phyloP scores from a whole-genome alignment of 2,113 vertebrate species.

The Stegostoma tigrinum region DNA sequence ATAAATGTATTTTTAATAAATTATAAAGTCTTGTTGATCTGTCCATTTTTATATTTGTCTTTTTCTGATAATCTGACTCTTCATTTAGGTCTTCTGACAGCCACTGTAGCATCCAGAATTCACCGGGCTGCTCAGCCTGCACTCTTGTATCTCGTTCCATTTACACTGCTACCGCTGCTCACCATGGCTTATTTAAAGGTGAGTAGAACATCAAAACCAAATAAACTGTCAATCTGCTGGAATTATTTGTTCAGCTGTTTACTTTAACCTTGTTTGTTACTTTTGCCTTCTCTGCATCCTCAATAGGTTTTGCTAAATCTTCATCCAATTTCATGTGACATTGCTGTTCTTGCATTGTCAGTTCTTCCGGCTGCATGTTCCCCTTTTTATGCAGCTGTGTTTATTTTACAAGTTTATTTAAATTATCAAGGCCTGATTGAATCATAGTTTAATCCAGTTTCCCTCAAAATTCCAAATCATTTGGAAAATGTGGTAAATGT shows the following conservation, averaged over 20 bases:
- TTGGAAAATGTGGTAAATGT: not conserved
- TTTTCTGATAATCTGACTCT: conserved; percentile 11
- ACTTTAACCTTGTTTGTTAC: not conserved
- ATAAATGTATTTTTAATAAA: not conserved
- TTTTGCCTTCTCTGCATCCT: not conserved
- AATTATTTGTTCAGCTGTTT: not conserved
- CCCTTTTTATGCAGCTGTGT: not conserved
- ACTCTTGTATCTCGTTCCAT: conserved; percentile 95
- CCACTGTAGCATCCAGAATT: conserved; percentile 94
- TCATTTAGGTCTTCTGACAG: conserved; percentile 82
- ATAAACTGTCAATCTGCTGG: not conserved
- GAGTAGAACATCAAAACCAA: conserved; percentile 41
- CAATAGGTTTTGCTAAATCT: not conserved
- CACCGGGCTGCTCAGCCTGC: conserved; percentile 96
- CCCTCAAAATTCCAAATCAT: not conserved
- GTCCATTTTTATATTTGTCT: not conserved
- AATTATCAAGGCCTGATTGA: not conserved
- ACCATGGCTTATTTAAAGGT: conserved; percentile 99
- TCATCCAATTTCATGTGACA: not conserved
- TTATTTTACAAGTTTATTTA: not conserved
- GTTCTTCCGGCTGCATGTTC: not conserved
- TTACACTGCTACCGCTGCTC: conserved; percentile 97
- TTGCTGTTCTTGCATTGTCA: not conserved
- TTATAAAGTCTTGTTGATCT: not conserved
- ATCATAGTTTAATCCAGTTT: not conserved